Percentiles rank a stretch among this genome's conserved stretches.
Evolutionary conservation across 1,140 invertebrate species (phyloP).

Genomic region (Zaprionus inermis): DNA sequence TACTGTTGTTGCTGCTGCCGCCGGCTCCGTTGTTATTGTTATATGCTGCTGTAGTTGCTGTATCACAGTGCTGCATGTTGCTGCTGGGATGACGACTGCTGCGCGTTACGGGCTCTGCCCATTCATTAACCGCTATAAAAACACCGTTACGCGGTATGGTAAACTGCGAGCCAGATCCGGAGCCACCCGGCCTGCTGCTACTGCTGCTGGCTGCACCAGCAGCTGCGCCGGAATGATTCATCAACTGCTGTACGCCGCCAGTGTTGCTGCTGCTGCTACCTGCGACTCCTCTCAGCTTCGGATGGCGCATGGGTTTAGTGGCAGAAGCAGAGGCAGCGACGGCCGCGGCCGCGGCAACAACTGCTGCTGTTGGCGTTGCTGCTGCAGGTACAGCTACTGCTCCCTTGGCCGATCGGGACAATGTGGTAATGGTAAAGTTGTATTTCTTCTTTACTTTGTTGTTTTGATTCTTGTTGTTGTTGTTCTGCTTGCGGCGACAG

Average conservation of each 20-base stretch:
- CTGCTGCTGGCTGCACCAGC: too few relatives aligned
- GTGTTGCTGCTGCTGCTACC: not conserved
- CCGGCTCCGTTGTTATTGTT: slow-evolving; percentile 41
- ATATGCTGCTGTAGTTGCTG: slow-evolving; percentile 32
- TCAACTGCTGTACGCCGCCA: not conserved
- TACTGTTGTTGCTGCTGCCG: slow-evolving; percentile 33
- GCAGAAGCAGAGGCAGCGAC: not conserved
- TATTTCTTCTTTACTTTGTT: slow-evolving; percentile 72
- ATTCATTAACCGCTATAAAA: slow-evolving; percentile 83
- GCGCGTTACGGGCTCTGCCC: slow-evolving; percentile 59
- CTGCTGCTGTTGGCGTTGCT: slow-evolving; percentile 14
- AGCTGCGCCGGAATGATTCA: not conserved
- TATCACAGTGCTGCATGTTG: slow-evolving; percentile 49
- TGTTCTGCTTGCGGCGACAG: slow-evolving; percentile 73
- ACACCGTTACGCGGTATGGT: slow-evolving; percentile 79
- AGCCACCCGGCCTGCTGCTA: not conserved
- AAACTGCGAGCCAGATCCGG: slow-evolving; percentile 51
- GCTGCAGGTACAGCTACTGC: not conserved
- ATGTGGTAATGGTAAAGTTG: slow-evolving; percentile 81
- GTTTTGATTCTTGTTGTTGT: slow-evolving; percentile 74
- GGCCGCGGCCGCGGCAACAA: slow-evolving; percentile 6
- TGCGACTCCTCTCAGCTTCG: slow-evolving; percentile 3
- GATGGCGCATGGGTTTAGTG: slow-evolving; percentile 6
- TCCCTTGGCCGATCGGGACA: slow-evolving; percentile 54
- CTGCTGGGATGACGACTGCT: slow-evolving; percentile 15